Percentiles rank a stretch among this genome's conserved stretches.
These are phyloP conservation scores for Helobdella robusta DNA, from an alignment of 2,888 invertebrate genomes.

Conservation along the genomic window DNA sequence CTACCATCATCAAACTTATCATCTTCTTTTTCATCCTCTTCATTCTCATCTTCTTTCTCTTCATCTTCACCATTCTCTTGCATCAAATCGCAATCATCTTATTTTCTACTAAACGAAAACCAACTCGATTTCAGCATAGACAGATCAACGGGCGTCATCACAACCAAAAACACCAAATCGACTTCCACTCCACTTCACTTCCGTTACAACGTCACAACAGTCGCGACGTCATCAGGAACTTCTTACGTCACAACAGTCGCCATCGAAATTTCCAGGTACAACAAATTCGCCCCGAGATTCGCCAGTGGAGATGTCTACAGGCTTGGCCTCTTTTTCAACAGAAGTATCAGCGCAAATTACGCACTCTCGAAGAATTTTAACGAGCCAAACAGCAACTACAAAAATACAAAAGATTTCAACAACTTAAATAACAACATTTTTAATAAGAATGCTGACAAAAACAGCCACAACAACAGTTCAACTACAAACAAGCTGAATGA, in stretches of 20 bases:
- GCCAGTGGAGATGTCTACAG: not conserved
- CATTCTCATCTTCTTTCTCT: no score
- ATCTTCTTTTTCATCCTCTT: no score
- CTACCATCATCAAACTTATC: not conserved
- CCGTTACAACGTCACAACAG: not conserved
- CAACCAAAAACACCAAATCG: not conserved
- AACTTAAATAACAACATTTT: no score
- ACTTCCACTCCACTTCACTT: not conserved
- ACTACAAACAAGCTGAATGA: no score
- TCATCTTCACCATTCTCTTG: no score
- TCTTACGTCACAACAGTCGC: not conserved
- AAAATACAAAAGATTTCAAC: no score
- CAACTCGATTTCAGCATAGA: slow-evolving; percentile 6
- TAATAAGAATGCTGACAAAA: no score
- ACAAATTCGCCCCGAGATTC: slow-evolving; percentile 5
- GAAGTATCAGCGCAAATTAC: no score
- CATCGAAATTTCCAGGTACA: not conserved
- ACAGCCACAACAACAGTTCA: no score
- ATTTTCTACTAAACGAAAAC: slow-evolving; percentile 5
- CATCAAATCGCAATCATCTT: not conserved
- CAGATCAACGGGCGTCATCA: not conserved
- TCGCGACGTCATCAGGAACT: slow-evolving; percentile 1
- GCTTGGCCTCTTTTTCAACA: no score
- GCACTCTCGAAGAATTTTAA: no score
- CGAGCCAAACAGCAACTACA: no score